Percentiles rank a stretch among this genome's conserved stretches.
These are phyloP conservation scores for Megaceryle alcyon DNA, from an alignment of 2,797 vertebrate species.

Conservation along the genomic window DNA sequence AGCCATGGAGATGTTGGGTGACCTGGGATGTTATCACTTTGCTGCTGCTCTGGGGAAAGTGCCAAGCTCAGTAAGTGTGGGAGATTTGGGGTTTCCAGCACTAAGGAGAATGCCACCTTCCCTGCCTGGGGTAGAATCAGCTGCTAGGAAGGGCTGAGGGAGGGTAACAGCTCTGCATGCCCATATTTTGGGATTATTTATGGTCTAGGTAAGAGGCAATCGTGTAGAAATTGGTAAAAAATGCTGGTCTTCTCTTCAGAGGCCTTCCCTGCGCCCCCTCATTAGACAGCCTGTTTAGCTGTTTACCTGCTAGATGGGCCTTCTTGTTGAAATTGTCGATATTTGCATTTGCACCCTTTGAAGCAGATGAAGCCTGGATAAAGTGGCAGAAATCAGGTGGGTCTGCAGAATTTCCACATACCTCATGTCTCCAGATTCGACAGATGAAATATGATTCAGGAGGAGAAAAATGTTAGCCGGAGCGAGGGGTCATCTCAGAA, in stretches of 20 bases:
- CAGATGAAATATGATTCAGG: slow-evolving; percentile 26
- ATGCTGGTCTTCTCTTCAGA: neutral
- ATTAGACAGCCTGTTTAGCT: slow-evolving; percentile 3
- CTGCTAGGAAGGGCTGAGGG: neutral
- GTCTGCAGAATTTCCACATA: slow-evolving; percentile 1
- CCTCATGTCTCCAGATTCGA: neutral
- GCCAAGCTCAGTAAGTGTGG: neutral
- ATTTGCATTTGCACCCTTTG: slow-evolving; percentile 12
- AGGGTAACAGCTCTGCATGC: neutral
- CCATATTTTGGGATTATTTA: neutral
- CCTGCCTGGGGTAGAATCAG: accelerated
- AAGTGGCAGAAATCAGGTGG: neutral
- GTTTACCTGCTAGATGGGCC: slow-evolving; percentile 5
- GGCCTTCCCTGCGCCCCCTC: neutral
- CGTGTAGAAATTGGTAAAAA: neutral
- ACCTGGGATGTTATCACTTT: accelerated
- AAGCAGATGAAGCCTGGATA: neutral
- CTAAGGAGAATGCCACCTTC: neutral
- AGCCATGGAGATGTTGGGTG: accelerated
- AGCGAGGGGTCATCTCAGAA: slow-evolving; percentile 9
- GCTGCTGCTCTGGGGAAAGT: neutral
- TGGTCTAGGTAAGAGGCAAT: neutral
- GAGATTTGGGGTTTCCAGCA: neutral
- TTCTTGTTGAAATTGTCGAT: slow-evolving; percentile 20
- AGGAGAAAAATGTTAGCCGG: slow-evolving; percentile 30